Conservation (phyloP, 2,888 invertebrate genomes). For the Drosophila austrosaltans region DNA sequence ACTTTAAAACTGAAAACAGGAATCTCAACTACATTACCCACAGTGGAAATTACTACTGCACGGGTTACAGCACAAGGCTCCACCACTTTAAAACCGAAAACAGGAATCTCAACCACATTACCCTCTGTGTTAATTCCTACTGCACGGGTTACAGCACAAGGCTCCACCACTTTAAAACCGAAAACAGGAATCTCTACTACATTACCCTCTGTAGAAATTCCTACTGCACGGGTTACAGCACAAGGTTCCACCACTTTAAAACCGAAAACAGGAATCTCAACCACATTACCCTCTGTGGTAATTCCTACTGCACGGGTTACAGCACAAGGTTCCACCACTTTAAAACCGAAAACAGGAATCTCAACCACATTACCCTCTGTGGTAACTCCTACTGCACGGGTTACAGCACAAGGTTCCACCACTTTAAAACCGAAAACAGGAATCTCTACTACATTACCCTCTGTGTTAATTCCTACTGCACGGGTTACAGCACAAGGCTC, state of each 20-base stretch:
- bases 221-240: too few species aligned
- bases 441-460: too few species aligned
- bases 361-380: too few species aligned
- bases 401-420: neutral
- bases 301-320: too few species aligned
- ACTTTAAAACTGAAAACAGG: neutral
- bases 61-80: neutral
- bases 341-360: neutral
- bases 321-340: neutral
- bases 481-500: too few species aligned
- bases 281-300: neutral
- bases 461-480: too few species aligned
- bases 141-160: too few species aligned
- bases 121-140: too few species aligned
- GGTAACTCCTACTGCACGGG: too few species aligned
- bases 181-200: neutral
- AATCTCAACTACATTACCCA: neutral
- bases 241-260: too few species aligned
- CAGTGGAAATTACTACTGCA: neutral
- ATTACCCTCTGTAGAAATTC: neutral
- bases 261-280: too few species aligned
- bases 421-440: neutral
- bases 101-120: neutral
- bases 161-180: neutral
- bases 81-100: neutral